Evolutionary conservation across 2,113 vertebrate genomes (phyloP).

Genomic region (Chauna torquata): DNA sequence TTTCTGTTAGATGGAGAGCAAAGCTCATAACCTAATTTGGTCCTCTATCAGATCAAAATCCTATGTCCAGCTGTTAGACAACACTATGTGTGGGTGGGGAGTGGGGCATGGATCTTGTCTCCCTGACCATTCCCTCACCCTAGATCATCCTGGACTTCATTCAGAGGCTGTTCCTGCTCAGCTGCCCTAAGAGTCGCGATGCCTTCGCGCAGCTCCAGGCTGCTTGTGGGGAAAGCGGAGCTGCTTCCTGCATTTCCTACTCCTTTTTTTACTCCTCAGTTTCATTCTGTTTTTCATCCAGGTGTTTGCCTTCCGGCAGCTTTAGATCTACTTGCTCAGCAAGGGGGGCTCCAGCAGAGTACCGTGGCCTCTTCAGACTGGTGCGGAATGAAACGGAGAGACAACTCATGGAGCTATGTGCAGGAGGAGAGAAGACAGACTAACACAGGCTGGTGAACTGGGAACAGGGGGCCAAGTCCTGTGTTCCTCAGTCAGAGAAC

Average conservation of each 20-base stretch:
- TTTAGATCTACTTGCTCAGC: not conserved
- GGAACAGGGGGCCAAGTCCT: not conserved
- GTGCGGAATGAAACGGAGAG: not conserved
- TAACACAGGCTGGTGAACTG: not conserved
- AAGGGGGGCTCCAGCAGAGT: not conserved
- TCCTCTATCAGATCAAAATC: not conserved
- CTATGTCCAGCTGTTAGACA: not conserved
- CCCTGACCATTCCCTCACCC: not conserved
- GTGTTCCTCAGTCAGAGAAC: not conserved
- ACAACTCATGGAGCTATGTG: fast-evolving
- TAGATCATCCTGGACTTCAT: not conserved
- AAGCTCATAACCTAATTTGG: not conserved
- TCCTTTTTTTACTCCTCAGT: not conserved
- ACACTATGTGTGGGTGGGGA: too few species aligned
- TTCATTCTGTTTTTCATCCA: not conserved
- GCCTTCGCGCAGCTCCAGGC: not conserved
- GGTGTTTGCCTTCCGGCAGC: not conserved
- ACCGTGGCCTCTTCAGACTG: not conserved
- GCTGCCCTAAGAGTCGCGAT: not conserved
- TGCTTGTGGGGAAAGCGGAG: not conserved
- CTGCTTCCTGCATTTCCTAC: not conserved
- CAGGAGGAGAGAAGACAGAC: not conserved
- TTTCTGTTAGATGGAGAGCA: not conserved
- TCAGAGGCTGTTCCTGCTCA: not conserved
- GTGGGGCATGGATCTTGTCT: not conserved